Base-by-base conservation (phyloP, 2,888 invertebrate genomes). In the Heteromyza rotundicornis region DNA sequence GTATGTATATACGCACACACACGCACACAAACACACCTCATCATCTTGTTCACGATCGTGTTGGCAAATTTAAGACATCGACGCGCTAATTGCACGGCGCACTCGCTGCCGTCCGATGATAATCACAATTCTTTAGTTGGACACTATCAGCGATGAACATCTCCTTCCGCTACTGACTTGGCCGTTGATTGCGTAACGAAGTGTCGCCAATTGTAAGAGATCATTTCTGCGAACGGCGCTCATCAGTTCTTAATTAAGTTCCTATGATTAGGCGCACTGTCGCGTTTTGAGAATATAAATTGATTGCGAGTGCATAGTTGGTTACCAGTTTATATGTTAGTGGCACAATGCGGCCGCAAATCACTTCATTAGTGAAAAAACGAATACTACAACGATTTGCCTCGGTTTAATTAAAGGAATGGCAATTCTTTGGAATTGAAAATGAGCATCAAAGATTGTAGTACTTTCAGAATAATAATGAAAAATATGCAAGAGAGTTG, bases 71-170 rank as follows among this genome's bases (percentile, higher is more conserved):
- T 19, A 20, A 47, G 20, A 47, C 47, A 20, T 47, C 47, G 19
- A 19, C 19, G 47, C 47, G 47, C 14, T 47, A 47, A 47, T 47
- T 47, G 47, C 47, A n/a, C n/a, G n/a, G n/a, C n/a, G n/a, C n/a
- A n/a, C n/a, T 47, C 14, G 17, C 47, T n/a, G 47, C 14, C 14
- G 47, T 20, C 10, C 40, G 40, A 7, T 40, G 40, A 10, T 40
- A 40, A 40, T 40, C 40, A n/a, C 40, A 40, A 7, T n/a, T 40
- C 40, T 3, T 3, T n/a, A 3, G 40, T n/a, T n/a, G 14, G 40
- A 7, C 40, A 5, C 27, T 17, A 19, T 19, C n/a, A 5, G 47
- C 47, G 19, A 47, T 19, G 2, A 19, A 3, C 40, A 40, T n/a
- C 40, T n/a, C 14, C 40, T 10, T 27, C 20, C 20, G 20, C 20